phyloP scores from a whole-genome alignment of 2,797 vertebrate genomes.

The Myotis myotis region DNA sequence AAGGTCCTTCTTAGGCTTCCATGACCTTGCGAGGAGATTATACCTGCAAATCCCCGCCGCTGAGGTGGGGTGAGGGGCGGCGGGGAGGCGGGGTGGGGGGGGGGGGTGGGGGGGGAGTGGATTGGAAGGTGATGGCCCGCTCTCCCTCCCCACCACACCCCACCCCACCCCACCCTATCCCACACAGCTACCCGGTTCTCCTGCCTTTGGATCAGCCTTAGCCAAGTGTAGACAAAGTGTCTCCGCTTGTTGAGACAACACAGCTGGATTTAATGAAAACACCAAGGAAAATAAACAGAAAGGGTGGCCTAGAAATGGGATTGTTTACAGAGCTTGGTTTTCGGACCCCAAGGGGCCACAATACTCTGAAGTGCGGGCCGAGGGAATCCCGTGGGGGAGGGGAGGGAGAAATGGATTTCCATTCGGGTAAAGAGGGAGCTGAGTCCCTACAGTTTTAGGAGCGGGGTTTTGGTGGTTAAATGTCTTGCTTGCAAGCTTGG shows the following conservation, averaged over 20 bases:
- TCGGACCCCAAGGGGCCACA: not conserved
- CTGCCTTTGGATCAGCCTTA: not conserved
- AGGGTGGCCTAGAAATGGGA: slow-evolving; percentile 12
- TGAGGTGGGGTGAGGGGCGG: not conserved
- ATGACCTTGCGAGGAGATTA: slow-evolving; percentile 73
- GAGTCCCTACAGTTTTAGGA: not conserved
- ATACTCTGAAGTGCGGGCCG: not conserved
- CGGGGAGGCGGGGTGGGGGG: not conserved
- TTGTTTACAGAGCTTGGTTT: slow-evolving; percentile 14
- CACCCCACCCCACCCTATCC: not conserved
- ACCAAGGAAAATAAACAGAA: slow-evolving; percentile 49
- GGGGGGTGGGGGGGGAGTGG: no score
- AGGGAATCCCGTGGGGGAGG: not conserved
- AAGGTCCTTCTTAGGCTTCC: slow-evolving; percentile 69
- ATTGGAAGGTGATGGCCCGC: accelerated
- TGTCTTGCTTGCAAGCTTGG: not conserved
- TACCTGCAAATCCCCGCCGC: slow-evolving; percentile 61
- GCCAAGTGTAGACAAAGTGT: not conserved
- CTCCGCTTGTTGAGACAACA: not conserved
- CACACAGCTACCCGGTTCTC: not conserved
- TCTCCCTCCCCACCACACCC: not conserved
- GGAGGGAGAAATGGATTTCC: not conserved
- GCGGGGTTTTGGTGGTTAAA: not conserved
- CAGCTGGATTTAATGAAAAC: slow-evolving; percentile 36
- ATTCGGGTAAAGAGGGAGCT: not conserved